These are phyloP conservation scores for Leptinotarsa juncta DNA, from an alignment of 2,888 invertebrate genomes.

Conservation along the genomic window DNA sequence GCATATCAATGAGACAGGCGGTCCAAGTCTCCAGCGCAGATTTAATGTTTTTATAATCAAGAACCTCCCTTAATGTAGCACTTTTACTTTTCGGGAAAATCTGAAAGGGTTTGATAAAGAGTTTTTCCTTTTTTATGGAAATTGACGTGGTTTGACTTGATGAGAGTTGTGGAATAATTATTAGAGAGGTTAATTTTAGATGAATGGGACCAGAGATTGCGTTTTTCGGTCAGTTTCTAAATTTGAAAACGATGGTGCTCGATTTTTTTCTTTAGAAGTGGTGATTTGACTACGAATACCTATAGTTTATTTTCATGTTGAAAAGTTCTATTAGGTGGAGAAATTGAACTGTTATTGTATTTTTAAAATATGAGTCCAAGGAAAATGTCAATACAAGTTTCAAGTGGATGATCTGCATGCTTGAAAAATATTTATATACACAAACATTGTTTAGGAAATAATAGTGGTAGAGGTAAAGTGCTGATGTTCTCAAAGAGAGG, in stretches of 20 bases:
- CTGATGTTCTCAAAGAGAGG: too few relatives aligned
- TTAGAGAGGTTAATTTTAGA: constrained; percentile 12
- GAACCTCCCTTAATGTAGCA: constrained; percentile 56
- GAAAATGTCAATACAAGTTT: too few relatives aligned
- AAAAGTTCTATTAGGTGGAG: too few relatives aligned
- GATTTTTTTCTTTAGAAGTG: too few relatives aligned
- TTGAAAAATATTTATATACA: too few relatives aligned
- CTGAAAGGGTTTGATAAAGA: constrained; percentile 60
- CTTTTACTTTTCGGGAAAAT: constrained; percentile 61
- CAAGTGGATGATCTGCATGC: too few relatives aligned
- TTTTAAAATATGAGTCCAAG: too few relatives aligned
- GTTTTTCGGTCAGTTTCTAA: background rate
- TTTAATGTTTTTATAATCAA: constrained; percentile 67
- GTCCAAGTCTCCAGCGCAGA: constrained; percentile 43
- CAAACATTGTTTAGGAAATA: too few relatives aligned
- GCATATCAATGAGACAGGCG: constrained; percentile 64
- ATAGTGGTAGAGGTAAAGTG: too few relatives aligned
- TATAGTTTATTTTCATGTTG: too few relatives aligned
- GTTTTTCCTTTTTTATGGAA: constrained; percentile 66
- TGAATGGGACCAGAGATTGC: background rate
- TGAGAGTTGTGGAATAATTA: constrained; percentile 32
- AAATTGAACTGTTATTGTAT: too few relatives aligned
- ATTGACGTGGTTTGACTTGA: constrained; percentile 46
- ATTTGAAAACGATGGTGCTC: background rate
- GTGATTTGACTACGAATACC: too few relatives aligned